These are phyloP conservation scores for Adelosebastes latens DNA, from an alignment of 2,797 vertebrate species.

Conservation along the genomic window DNA sequence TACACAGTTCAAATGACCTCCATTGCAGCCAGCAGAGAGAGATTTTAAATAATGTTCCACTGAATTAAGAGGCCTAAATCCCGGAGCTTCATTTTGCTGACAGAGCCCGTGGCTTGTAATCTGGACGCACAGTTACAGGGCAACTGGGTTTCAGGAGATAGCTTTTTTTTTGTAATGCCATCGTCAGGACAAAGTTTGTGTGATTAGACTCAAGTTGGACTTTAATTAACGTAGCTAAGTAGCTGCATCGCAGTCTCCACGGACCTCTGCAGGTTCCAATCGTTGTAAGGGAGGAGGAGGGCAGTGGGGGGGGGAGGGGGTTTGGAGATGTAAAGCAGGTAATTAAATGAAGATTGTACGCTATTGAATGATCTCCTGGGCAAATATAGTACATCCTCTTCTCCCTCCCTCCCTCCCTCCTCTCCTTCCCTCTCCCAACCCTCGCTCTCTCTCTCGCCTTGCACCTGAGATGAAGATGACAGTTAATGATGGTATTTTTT, in stretches of 20 bases:
- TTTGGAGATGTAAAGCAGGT: conserved; percentile 52
- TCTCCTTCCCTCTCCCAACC: conserved; percentile 15
- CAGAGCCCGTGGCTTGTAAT: conserved; percentile 50
- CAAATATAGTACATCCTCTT: conserved; percentile 41
- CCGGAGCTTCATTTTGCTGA: conserved; percentile 52
- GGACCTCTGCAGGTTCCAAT: conserved; percentile 55
- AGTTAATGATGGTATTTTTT: conserved; percentile 77
- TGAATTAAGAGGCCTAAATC: conserved; percentile 68
- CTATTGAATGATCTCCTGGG: conserved; percentile 74
- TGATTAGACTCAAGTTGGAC: conserved; percentile 74
- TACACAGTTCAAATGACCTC: conserved; percentile 35
- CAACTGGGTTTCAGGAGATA: conserved; percentile 36
- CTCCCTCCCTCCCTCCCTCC: conserved; percentile 4
- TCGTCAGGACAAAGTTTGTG: conserved; percentile 67
- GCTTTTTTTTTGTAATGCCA: conserved; percentile 50
- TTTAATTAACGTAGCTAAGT: conserved; percentile 81
- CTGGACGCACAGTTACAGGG: conserved; percentile 43
- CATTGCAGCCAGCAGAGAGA: conserved; percentile 21
- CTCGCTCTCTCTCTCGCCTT: conserved; percentile 31
- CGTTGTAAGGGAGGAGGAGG: conserved; percentile 10
- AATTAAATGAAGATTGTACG: conserved; percentile 80
- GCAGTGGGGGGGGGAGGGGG: neutral
- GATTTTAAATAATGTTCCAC: conserved; percentile 56
- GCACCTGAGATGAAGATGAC: conserved; percentile 71
- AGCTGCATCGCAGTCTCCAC: conserved; percentile 61